Percentiles rank a stretch among this genome's conserved stretches.
phyloP scores from a whole-genome alignment of 2,113 vertebrate species.

The Brienomyrus brachyistius region DNA sequence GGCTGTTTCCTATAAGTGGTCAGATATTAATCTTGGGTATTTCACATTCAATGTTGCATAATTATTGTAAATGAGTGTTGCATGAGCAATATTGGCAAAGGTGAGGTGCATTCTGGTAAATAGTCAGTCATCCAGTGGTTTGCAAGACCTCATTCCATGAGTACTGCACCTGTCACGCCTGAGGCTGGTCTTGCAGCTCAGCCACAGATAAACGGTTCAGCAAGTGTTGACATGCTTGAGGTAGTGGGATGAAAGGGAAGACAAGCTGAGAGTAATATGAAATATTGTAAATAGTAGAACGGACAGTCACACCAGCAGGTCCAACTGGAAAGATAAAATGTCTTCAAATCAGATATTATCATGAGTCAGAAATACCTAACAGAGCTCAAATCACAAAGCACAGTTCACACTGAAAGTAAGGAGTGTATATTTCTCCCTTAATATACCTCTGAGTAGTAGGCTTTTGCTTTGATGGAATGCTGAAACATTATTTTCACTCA shows the following conservation, averaged over 20 bases:
- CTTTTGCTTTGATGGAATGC: neutral
- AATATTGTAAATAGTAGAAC: neutral
- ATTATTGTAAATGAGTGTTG: neutral
- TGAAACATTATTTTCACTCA: neutral
- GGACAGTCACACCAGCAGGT: neutral
- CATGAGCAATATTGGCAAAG: neutral
- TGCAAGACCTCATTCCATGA: neutral
- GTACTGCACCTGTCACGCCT: neutral
- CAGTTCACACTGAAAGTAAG: neutral
- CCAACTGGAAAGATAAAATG: neutral
- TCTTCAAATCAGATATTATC: neutral
- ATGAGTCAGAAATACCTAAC: neutral
- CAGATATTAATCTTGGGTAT: neutral
- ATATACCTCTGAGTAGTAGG: neutral
- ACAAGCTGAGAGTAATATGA: neutral
- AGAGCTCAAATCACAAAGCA: neutral
- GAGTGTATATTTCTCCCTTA: neutral
- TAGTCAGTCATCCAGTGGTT: neutral
- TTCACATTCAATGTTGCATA: neutral
- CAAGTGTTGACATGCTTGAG: neutral
- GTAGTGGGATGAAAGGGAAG: neutral
- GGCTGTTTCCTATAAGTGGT: neutral
- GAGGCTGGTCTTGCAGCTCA: neutral
- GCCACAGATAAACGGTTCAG: neutral
- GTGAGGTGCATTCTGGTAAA: neutral